Evolutionary conservation across 2,888 invertebrate genomes (phyloP), one percentile per base, ranked within the genome.

Genomic region (Frankliniella intonsa): DNA sequence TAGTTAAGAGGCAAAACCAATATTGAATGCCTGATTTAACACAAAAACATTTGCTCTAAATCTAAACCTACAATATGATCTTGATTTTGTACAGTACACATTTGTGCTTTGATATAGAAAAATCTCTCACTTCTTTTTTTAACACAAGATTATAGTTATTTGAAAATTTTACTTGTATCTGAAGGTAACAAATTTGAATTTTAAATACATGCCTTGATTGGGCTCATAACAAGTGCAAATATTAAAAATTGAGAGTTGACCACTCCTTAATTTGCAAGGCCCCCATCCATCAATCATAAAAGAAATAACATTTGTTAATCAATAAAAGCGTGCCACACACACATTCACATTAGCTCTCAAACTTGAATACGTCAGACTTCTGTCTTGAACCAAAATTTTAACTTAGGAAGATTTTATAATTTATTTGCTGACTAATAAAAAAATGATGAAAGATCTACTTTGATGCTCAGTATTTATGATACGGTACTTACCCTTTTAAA

Each of bases 291-390:
- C 12, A 55, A 38, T 38, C 38, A 5, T 38, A 38, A 38, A 38
- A 38, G 38, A 38, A 38, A 38, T 38, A 38, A 38, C 38, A 38
- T 38, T 5, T 38, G 5, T 38, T 38, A 5, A 3, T 38, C 38
- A 3, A 38, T 38, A 38, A 38, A 38, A 38, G 38, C 38, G 38
- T 38, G 38, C 5, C 38, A 38, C 38, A 38, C 38, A 38, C 38
- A 38, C 38, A 38, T 5, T 38, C 38, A 38, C 38, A 38, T 38
- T 38, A 38, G 38, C 5, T 38, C 38, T 38, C 38, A 38, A n/a
- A 62, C 62, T 62, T 62, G 62, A 69, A 69, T 55, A n/a, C 8
- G n/a, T 69, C 69, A 69, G 69, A 69, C 69, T 69, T 69, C 69
- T 69, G 69, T 22, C 69, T 69, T 69, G 69, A 69, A 22, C 22